Base-by-base conservation (phyloP, 2,113 vertebrate species). In the Ophthalmolycus amberensis region DNA sequence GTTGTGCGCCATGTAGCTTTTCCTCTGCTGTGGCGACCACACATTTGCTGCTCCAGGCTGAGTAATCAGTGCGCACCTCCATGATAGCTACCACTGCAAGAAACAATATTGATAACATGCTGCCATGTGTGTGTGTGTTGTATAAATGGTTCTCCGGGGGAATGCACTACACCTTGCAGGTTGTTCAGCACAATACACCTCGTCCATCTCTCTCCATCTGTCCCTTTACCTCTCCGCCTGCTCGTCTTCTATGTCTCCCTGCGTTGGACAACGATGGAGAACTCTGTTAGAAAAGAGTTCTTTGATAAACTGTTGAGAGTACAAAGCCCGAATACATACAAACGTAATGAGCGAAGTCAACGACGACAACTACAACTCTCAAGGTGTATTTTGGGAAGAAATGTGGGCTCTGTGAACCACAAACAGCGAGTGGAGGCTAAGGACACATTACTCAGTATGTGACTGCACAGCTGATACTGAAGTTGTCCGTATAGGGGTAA, bases 81-180 rank as follows among this genome's bases (percentile, higher is more conserved):
- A 85, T 86, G 86, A 92, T 82, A 86, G 86, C 78, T 73, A 84
- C 83, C 69, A 52, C 87, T 56, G 85, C 80, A 80, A 82, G 65
- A 87, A 89, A 82, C 80, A 84, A 78, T 91, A 91, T 88, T 92
- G 89, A 91, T 90, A 93, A 80, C 89, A 86, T 80, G 54, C 75
- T 79, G 75, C 72, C 54, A 25, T 77, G 75, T 67, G 72, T 60
- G 72, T 60, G 70, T 38, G 71, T 71, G 64, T 63, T 27, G 67
- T 64, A 37, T 81, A 84, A 86, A 87, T 84, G 63, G 73, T 18
- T 83, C 88, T 76, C 80, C 16, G 22, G 88, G 88, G 83, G 91
- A 73, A 77, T 69, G 48, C 76, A 52, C 63, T 68, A 74, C 69
- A 90, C 73, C 78, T 82, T 76, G 73, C 74, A 85, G 80, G 69